These are phyloP conservation scores for Drosophila conformis DNA, from an alignment of 2,888 invertebrate species.

Conservation along the genomic window DNA sequence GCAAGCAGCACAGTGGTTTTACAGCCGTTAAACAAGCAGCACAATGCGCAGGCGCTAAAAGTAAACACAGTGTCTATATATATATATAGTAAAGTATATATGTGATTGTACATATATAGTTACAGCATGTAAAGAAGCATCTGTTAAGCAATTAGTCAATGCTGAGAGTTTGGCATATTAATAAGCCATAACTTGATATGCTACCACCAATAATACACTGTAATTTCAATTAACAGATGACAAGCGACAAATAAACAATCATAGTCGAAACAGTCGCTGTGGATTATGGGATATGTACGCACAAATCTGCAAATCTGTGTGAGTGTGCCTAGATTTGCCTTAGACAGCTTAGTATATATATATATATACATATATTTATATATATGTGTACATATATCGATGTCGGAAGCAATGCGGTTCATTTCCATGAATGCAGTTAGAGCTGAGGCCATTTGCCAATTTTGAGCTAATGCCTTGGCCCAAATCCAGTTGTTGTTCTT, in stretches of 20 bases:
- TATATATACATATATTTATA: neutral
- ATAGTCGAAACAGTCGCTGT: neutral
- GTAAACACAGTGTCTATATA: neutral
- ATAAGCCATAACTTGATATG: slow-evolving; percentile 23
- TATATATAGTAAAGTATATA: neutral
- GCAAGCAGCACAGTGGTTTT: slow-evolving; percentile 37
- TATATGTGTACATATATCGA: slow-evolving; percentile 24
- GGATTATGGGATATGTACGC: slow-evolving; percentile 17
- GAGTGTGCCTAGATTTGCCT: slow-evolving; percentile 11
- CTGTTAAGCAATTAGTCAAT: slow-evolving; percentile 28
- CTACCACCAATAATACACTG: slow-evolving; percentile 3
- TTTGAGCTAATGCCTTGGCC: slow-evolving; percentile 28
- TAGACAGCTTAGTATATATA: slow-evolving; percentile 35
- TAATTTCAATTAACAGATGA: slow-evolving; percentile 10
- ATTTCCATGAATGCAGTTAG: slow-evolving; percentile 30
- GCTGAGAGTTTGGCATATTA: slow-evolving; percentile 19
- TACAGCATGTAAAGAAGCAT: slow-evolving; percentile 27
- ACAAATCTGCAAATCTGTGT: slow-evolving; percentile 30
- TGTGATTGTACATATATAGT: neutral
- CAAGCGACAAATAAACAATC: neutral
- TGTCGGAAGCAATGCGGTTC: slow-evolving; percentile 32
- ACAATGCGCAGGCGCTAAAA: slow-evolving; percentile 42
- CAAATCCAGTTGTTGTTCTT: slow-evolving; percentile 13
- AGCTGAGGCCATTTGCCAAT: slow-evolving; percentile 66
- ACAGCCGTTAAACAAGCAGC: neutral